Evolutionary conservation across 2,113 vertebrate genomes (phyloP).

Genomic region (Dryoscopus gambensis): DNA sequence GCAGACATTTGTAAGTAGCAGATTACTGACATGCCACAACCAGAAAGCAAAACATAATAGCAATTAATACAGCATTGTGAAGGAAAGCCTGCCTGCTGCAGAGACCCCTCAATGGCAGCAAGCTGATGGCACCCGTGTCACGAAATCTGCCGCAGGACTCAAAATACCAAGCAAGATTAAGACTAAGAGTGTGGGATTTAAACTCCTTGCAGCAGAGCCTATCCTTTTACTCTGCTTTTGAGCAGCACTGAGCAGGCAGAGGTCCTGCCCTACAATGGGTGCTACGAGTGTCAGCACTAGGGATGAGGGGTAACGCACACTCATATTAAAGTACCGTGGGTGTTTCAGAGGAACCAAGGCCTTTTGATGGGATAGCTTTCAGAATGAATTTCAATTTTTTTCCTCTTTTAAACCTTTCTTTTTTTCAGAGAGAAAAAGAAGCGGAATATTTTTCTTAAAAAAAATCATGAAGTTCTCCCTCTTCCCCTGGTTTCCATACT

Average conservation of each 20-base stretch:
- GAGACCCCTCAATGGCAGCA: not conserved
- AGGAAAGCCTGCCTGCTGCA: not conserved
- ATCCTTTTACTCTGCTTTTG: not conserved
- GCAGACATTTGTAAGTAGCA: constrained; percentile 50
- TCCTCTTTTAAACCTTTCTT: not conserved
- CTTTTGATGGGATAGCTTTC: not conserved
- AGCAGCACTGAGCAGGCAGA: not conserved
- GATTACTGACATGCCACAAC: constrained; percentile 33
- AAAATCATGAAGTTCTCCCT: not conserved
- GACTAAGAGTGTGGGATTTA: not conserved
- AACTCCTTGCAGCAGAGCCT: not conserved
- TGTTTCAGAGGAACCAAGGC: not conserved
- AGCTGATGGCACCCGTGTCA: not conserved
- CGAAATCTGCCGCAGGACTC: not conserved
- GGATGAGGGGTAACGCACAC: fast-evolving
- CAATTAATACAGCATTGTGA: constrained; percentile 20
- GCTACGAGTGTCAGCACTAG: fast-evolving
- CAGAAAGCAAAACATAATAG: constrained; percentile 57
- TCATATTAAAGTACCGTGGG: fast-evolving
- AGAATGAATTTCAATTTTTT: not conserved
- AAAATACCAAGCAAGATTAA: not conserved
- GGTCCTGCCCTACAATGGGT: not conserved
- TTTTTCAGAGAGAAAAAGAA: not conserved
- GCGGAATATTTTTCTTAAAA: fast-evolving
- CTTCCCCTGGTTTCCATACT: not conserved